A percentile compares a stretch with the other conserved stretches of the same genome.
These are phyloP conservation scores for Lepilemur septentrionalis DNA, from an alignment of 2,797 vertebrate genomes.

Conservation along the genomic window DNA sequence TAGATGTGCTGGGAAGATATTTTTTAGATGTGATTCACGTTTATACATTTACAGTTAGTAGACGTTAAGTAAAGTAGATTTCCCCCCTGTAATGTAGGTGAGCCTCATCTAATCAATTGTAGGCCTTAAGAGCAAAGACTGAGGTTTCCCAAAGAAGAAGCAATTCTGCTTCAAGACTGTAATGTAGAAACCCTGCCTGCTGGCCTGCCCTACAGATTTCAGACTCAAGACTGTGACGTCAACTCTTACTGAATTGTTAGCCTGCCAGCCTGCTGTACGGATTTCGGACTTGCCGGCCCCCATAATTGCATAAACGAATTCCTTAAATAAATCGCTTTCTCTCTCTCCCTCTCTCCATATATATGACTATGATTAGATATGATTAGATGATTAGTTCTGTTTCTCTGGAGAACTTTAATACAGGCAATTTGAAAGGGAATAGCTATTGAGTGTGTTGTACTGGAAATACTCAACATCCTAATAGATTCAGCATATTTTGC, in stretches of 20 bases:
- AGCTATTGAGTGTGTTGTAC: neutral
- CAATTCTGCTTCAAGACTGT: neutral
- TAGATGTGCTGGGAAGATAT: neutral
- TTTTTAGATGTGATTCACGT: neutral
- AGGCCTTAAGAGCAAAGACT: neutral
- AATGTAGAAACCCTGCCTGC: neutral
- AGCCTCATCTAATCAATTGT: neutral
- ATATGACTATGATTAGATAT: neutral
- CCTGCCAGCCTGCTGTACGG: neutral
- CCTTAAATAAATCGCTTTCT: neutral
- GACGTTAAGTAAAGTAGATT: neutral
- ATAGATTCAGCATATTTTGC: neutral
- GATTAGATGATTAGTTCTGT: neutral
- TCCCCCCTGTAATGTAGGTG: neutral
- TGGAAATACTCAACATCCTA: neutral
- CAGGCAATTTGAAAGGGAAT: constrained; percentile 3
- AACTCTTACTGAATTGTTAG: neutral
- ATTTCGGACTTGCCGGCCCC: neutral
- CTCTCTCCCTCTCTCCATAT: neutral
- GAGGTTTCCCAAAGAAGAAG: neutral
- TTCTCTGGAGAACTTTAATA: constrained; percentile 34
- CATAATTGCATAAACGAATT: neutral
- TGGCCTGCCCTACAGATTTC: neutral
- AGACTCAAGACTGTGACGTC: neutral
- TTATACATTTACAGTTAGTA: neutral